phyloP scores from a whole-genome alignment of 2,888 invertebrate genomes.

The Itoplectis maculator region DNA sequence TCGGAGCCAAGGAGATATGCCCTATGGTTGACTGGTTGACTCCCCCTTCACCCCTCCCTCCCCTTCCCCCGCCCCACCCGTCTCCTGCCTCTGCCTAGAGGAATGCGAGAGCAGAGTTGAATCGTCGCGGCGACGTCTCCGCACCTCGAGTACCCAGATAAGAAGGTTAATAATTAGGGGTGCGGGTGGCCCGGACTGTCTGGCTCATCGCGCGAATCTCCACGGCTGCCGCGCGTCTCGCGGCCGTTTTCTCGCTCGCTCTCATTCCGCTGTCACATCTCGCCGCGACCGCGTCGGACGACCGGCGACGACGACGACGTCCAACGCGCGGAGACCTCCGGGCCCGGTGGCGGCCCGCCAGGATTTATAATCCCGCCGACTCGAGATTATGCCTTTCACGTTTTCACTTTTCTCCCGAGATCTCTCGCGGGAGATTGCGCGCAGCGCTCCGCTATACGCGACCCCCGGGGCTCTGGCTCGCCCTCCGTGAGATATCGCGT shows the following conservation, averaged over 20 bases:
- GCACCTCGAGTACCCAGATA: constrained; percentile 65
- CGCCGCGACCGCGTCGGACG: constrained; percentile 8
- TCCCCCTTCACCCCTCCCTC: no score
- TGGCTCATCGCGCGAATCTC: no score
- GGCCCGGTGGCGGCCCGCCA: constrained; percentile 61
- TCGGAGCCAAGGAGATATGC: constrained; percentile 16
- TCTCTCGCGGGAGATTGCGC: constrained; percentile 70
- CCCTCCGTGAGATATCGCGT: constrained; percentile 62
- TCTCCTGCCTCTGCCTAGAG: no score
- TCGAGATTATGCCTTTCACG: constrained; percentile 72
- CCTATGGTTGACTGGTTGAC: no score
- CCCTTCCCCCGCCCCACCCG: no score
- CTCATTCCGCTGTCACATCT: not conserved
- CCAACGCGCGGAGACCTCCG: constrained; percentile 48
- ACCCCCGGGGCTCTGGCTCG: constrained; percentile 53
- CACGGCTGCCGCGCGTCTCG: no score
- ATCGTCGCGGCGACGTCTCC: constrained; percentile 10
- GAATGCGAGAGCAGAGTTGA: constrained; percentile 37
- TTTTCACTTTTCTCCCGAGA: constrained; percentile 68
- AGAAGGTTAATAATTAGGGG: constrained; percentile 76
- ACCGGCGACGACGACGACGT: no score
- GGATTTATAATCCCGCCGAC: constrained; percentile 73
- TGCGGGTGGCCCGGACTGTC: constrained; percentile 59
- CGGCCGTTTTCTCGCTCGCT: no score
- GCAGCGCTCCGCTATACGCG: constrained; percentile 49